Conservation (phyloP, 2,113 vertebrate species). For the Nettapus auritus region DNA sequence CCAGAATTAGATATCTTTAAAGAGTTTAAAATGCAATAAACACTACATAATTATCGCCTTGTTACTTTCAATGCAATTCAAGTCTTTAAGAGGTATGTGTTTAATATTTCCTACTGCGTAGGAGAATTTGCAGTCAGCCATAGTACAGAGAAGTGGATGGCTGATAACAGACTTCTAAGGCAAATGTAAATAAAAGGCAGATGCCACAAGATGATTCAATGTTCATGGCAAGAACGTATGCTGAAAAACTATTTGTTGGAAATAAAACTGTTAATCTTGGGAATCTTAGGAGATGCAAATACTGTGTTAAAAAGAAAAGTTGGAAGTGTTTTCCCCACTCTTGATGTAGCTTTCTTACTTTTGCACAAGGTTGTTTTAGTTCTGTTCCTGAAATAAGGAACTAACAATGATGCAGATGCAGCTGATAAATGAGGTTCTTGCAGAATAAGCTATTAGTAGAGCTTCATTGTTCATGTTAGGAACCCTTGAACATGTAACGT, state of each 20-base stretch:
- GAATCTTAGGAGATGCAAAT: slow-evolving; percentile 20
- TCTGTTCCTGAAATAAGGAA: slow-evolving; percentile 60
- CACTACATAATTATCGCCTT: slow-evolving; percentile 83
- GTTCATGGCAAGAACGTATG: slow-evolving; percentile 65
- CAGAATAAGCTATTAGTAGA: slow-evolving; percentile 30
- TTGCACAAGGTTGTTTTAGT: slow-evolving; percentile 43
- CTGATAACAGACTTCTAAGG: slow-evolving; percentile 66
- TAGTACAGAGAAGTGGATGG: slow-evolving; percentile 73
- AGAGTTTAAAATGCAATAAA: slow-evolving; percentile 85
- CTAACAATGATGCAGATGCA: slow-evolving; percentile 46
- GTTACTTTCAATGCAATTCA: slow-evolving; percentile 87
- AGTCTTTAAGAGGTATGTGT: slow-evolving; percentile 88
- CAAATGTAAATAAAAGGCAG: slow-evolving; percentile 65
- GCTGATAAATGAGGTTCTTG: slow-evolving; percentile 56
- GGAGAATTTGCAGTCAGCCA: slow-evolving; percentile 79
- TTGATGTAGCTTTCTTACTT: slow-evolving; percentile 59
- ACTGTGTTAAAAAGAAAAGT: slow-evolving; percentile 52
- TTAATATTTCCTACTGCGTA: slow-evolving; percentile 87
- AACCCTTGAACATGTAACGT: slow-evolving; percentile 16
- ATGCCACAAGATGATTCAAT: slow-evolving; percentile 35
- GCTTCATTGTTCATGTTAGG: slow-evolving; percentile 1
- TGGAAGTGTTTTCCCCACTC: slow-evolving; percentile 31
- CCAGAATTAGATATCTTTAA: slow-evolving; percentile 88
- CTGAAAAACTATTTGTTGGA: slow-evolving; percentile 54
- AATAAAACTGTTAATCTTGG: slow-evolving; percentile 30